A percentile compares a stretch with the other conserved stretches of the same genome.
Conservation (phyloP, 2,113 vertebrate genomes). For the cat (Felis catus) region DNA sequence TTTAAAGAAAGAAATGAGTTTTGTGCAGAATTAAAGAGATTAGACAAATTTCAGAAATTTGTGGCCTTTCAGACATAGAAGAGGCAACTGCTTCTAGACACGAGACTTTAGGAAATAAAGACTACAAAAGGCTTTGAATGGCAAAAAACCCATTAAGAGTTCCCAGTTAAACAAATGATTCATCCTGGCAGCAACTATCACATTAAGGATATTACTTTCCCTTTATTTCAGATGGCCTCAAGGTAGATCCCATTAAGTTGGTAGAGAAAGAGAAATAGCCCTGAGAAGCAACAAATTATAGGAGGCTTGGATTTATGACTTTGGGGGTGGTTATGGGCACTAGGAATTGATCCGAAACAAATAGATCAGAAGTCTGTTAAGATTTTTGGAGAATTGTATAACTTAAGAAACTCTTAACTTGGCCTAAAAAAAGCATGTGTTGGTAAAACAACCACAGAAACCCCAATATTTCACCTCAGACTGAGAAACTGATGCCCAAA, state of each 20-base stretch:
- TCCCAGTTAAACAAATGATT: not conserved
- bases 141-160: not conserved
- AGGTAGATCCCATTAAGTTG: not conserved
- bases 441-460: not conserved
- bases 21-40: not conserved
- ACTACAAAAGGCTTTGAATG: not conserved
- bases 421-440: not conserved
- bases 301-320: not conserved
- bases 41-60: not conserved
- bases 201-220: not conserved
- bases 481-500: not conserved
- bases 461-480: not conserved
- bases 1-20: not conserved
- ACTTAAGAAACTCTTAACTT: not conserved
- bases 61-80: not conserved
- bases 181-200: not conserved
- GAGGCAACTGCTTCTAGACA: not conserved
- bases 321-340: not conserved
- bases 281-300: not conserved
- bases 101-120: not conserved
- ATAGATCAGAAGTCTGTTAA: not conserved
- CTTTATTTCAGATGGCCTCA: not conserved
- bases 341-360: not conserved
- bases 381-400: not conserved
- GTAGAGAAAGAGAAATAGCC: not conserved